Evolutionary conservation across 2,113 vertebrate species (phyloP).

Genomic region (Gopherus flavomarginatus): DNA sequence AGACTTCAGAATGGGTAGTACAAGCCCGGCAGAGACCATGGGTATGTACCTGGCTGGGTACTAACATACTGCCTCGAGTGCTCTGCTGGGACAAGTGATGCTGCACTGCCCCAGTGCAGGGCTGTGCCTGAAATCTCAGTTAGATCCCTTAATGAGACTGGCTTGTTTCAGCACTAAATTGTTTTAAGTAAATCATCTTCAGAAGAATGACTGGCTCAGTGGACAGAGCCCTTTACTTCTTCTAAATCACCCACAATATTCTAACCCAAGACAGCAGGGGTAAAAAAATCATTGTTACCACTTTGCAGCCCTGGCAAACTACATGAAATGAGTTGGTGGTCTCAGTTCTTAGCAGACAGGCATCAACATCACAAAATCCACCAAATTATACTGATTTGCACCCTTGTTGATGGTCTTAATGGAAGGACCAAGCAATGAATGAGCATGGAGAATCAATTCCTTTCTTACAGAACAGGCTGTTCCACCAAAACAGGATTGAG

Average conservation of each 20-base stretch:
- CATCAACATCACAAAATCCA: neutral
- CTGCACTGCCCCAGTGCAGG: neutral
- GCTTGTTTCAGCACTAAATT: neutral
- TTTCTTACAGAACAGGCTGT: neutral
- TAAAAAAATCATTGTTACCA: neutral
- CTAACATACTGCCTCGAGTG: accelerated
- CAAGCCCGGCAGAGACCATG: neutral
- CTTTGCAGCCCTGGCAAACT: neutral
- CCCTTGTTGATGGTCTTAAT: neutral
- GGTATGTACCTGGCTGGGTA: neutral
- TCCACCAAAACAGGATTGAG: neutral
- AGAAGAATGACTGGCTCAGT: neutral
- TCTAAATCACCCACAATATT: neutral
- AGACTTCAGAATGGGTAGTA: neutral
- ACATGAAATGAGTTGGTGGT: neutral
- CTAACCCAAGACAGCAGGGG: neutral
- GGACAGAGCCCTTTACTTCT: neutral
- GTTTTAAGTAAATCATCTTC: neutral
- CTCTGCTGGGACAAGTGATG: neutral
- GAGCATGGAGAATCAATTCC: neutral
- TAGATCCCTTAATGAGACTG: neutral
- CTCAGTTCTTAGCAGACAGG: neutral
- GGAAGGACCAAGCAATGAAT: neutral
- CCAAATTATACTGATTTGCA: neutral
- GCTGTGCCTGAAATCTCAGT: accelerated